A percentile compares a stretch with the other conserved stretches of the same genome.
These are phyloP conservation scores for Hippolais icterina DNA, from an alignment of 2,113 vertebrate species.

Conservation along the genomic window DNA sequence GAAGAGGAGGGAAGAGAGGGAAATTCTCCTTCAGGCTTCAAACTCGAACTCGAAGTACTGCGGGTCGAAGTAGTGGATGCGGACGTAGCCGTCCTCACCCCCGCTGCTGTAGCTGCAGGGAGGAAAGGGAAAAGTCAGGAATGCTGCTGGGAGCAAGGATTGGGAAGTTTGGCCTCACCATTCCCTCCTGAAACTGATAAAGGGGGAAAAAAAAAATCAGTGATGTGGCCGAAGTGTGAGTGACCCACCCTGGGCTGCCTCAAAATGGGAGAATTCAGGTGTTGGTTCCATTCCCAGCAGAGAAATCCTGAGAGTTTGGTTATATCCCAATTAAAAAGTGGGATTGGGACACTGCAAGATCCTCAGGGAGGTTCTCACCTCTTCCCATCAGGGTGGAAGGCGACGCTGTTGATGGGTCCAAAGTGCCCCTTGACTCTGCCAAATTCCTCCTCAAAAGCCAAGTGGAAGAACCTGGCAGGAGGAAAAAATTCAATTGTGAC, in stretches of 20 bases:
- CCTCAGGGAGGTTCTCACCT: conserved; percentile 75
- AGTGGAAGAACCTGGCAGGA: conserved; percentile 89
- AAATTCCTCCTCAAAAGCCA: conserved; percentile 96
- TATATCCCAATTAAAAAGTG: fast-evolving
- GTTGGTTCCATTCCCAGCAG: background rate
- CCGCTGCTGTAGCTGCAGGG: conserved; percentile 92
- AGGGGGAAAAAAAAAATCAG: background rate
- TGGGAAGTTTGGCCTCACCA: background rate
- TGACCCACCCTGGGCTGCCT: fast-evolving
- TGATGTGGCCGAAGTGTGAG: fast-evolving
- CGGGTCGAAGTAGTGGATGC: conserved; percentile 96
- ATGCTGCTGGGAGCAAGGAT: background rate
- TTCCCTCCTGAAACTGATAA: background rate
- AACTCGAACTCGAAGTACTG: conserved; percentile 98
- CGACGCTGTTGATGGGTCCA: conserved; percentile 96
- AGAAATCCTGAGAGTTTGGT: fast-evolving
- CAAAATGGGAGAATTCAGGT: background rate
- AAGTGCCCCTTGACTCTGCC: conserved; percentile 98
- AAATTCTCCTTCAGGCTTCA: conserved; percentile 78
- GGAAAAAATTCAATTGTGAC: background rate
- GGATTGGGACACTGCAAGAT: fast-evolving
- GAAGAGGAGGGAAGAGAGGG: background rate
- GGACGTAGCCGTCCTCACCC: conserved; percentile 93
- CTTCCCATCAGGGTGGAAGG: conserved; percentile 96
- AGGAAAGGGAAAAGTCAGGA: background rate